Base-by-base conservation (phyloP, 2,888 invertebrate species). In the Meta bourneti region DNA sequence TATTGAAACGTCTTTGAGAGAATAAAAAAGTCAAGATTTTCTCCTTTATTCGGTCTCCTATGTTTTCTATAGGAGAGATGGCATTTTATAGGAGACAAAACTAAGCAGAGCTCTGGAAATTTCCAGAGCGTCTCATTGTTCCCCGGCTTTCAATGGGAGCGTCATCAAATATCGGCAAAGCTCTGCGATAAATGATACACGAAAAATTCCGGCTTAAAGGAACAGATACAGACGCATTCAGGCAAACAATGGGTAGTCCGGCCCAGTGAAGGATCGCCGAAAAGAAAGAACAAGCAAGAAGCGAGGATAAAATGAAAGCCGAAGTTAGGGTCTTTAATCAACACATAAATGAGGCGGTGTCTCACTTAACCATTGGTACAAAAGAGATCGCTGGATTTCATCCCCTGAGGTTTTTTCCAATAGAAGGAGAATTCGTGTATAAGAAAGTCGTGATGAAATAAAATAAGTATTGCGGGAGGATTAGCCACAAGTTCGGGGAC, bases 131-230 rank as follows among this genome's bases (percentile, higher is more conserved):
- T 13, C 84, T 61, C 11, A 74, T 84, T 84, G 84, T 84, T 75
- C 74, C 74, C n/a, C 34, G 6, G 74, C 84, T 84, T 84, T 84
- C 74, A 52, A 84, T 74, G 52, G 61, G 74, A 75, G 34, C 83
- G 84, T 74, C 84, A 84, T 84, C 75, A 84, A 84, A 84, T 86
- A 86, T 86, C 78, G 85, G 85, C 77, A 86, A n/a, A 70, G 84
- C n/a, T 19, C 19, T 11, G 78, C 49, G 77, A 86, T 86, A 86
- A 86, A 86, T 86, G 84, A 84, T 61, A 84, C 84, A 74, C 19
- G 19, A 71, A 82, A 82, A 82, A 72, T 52, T 74, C 84, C 75
- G 20, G 16, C 75, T 61, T 75, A 75, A 84, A 75, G 52, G 34
- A 19, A 82, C 79, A 48, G 82, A 51, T 72, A 84, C 74, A 74